Percentiles rank a stretch among this genome's conserved stretches.
Conservation (phyloP, 64 coral and sea anemone genomes). For the Actinia tenebrosa region DNA sequence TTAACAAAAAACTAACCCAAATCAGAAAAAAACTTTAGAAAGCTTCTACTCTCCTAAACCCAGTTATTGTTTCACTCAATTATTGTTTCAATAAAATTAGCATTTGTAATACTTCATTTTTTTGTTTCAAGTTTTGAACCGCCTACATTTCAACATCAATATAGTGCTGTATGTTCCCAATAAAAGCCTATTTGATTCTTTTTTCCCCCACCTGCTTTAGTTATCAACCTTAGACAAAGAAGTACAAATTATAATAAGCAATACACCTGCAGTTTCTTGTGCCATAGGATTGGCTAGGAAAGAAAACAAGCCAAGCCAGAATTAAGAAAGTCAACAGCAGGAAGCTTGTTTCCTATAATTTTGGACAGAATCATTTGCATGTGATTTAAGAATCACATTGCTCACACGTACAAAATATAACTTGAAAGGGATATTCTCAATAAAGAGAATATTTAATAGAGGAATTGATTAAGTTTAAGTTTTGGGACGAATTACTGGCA, state of each 20-base stretch:
- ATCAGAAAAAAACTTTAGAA: background rate
- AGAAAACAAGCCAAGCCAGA: slow-evolving; percentile 12
- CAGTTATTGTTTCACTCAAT: background rate
- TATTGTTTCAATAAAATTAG: background rate
- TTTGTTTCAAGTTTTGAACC: background rate
- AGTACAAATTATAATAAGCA: background rate
- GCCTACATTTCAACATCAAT: background rate
- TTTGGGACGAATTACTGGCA: background rate
- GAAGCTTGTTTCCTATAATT: background rate
- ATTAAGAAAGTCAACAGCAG: background rate
- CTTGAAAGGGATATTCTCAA: background rate
- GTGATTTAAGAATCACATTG: background rate
- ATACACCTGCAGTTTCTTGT: slow-evolving; percentile 2
- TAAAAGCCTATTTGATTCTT: background rate
- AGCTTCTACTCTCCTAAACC: background rate
- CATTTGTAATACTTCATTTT: background rate
- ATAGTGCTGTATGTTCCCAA: background rate
- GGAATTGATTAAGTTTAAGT: background rate
- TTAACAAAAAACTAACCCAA: background rate
- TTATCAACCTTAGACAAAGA: slow-evolving; percentile 19
- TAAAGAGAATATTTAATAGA: background rate
- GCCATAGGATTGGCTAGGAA: slow-evolving; percentile 2
- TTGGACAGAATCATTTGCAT: background rate
- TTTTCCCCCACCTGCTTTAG: background rate
- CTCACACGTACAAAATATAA: background rate